Conservation (phyloP, 2,888 invertebrate species). For the Coelogynopora nodosa region DNA sequence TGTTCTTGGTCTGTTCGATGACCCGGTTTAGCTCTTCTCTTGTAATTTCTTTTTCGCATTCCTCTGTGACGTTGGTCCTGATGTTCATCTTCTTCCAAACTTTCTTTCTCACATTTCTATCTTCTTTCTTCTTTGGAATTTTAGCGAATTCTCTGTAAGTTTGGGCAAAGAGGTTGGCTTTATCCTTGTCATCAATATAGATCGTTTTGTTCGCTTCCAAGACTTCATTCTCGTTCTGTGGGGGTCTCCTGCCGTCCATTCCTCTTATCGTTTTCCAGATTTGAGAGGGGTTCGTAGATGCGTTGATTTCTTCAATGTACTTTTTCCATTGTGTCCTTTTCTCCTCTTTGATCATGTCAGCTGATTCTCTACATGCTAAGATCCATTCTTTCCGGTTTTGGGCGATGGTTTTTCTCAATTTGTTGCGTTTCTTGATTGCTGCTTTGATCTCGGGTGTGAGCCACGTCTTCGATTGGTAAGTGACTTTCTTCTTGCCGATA, state of each 20-base stretch:
- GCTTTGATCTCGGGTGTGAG: neutral
- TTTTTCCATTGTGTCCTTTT: neutral
- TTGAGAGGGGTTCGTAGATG: neutral
- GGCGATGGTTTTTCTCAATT: neutral
- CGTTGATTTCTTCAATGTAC: neutral
- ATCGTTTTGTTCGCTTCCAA: neutral
- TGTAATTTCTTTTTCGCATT: neutral
- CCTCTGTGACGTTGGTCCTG: neutral
- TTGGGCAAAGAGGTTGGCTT: neutral
- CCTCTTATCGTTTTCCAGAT: neutral
- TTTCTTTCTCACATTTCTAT: neutral
- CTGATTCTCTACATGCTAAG: neutral
- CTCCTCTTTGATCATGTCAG: neutral
- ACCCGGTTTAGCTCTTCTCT: neutral
- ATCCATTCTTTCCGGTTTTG: neutral
- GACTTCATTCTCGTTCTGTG: neutral
- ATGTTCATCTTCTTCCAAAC: neutral
- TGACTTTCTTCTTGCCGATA: neutral
- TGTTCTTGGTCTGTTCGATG: neutral
- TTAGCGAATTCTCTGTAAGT: neutral
- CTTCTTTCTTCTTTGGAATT: neutral
- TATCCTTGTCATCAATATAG: conserved; percentile 16
- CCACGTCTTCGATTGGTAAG: neutral
- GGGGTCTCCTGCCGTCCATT: neutral
- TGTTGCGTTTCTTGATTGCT: neutral